Percentiles rank a stretch among this genome's conserved stretches.
Conservation (phyloP, 2,888 invertebrate genomes). For the Anorthoa munda region DNA sequence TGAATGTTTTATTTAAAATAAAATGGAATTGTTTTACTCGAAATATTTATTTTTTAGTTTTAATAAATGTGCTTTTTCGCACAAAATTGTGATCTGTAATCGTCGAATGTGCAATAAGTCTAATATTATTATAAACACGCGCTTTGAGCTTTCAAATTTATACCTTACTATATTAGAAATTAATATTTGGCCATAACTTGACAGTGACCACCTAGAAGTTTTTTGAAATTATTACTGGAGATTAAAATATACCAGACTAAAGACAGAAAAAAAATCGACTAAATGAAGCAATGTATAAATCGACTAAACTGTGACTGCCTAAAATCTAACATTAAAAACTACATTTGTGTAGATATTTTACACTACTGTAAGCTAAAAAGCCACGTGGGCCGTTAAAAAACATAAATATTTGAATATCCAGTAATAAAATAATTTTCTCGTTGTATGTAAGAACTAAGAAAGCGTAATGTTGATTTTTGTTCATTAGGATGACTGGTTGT, state of each 20-base stretch:
- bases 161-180: constrained; percentile 69
- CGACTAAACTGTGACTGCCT: constrained; percentile 1
- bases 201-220: constrained; percentile 71
- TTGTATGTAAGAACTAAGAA: constrained; percentile 67
- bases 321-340: neutral
- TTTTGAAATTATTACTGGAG: constrained; percentile 54
- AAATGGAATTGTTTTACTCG: constrained; percentile 60
- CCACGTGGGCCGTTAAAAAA: constrained; percentile 6
- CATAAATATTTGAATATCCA: constrained; percentile 43
- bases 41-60: constrained; percentile 71
- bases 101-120: constrained; percentile 77
- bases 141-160: constrained; percentile 77
- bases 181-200: constrained; percentile 73
- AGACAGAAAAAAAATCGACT: neutral
- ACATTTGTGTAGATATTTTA: neutral
- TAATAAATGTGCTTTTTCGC: constrained; percentile 75
- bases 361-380: neutral
- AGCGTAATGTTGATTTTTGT: constrained; percentile 71
- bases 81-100: constrained; percentile 78
- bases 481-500: constrained; percentile 72
- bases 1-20: constrained; percentile 63
- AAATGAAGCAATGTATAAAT: constrained; percentile 2
- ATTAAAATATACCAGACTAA: constrained; percentile 17
- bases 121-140: constrained; percentile 71
- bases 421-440: constrained; percentile 51